Percentiles rank a stretch among this genome's conserved stretches.
Evolutionary conservation across 2,797 vertebrate genomes (phyloP).

Genomic region (Eospalax fontanierii): DNA sequence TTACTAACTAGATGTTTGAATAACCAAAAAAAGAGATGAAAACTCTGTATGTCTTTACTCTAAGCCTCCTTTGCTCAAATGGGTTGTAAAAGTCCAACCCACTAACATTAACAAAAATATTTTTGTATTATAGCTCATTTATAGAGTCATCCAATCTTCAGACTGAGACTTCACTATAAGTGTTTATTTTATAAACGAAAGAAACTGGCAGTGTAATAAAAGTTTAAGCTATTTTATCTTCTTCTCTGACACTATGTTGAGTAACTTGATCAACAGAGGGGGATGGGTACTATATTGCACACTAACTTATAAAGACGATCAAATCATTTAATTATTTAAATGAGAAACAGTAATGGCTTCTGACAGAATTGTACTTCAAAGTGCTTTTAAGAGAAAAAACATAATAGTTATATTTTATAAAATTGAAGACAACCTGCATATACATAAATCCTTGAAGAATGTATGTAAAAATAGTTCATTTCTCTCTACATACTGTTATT

Average conservation of each 20-base stretch:
- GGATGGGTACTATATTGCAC: not conserved
- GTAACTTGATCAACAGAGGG: conserved; percentile 11
- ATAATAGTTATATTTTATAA: not conserved
- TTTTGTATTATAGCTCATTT: conserved; percentile 35
- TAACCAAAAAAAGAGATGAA: conserved; percentile 64
- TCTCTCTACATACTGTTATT: conserved; percentile 6
- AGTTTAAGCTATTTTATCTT: conserved; percentile 53
- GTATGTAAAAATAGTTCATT: conserved; percentile 20
- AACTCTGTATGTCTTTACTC: conserved; percentile 40
- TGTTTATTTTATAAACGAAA: conserved; percentile 70
- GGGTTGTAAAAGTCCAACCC: conserved; percentile 30
- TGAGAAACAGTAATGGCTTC: not conserved
- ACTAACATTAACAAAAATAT: conserved; percentile 51
- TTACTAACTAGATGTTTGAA: conserved; percentile 73
- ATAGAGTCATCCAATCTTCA: conserved; percentile 54
- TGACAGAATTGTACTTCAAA: conserved; percentile 21
- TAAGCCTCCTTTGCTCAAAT: conserved; percentile 49
- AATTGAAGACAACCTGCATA: not conserved
- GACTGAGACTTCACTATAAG: not conserved
- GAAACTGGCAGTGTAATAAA: conserved; percentile 24
- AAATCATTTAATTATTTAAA: not conserved
- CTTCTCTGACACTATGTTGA: not conserved
- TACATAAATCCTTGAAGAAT: conserved; percentile 60
- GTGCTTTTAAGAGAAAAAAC: conserved; percentile 39
- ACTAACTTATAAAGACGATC: conserved; percentile 5